phyloP scores from a whole-genome alignment of 2,888 invertebrate genomes.

The Dermolepida albohirtum region DNA sequence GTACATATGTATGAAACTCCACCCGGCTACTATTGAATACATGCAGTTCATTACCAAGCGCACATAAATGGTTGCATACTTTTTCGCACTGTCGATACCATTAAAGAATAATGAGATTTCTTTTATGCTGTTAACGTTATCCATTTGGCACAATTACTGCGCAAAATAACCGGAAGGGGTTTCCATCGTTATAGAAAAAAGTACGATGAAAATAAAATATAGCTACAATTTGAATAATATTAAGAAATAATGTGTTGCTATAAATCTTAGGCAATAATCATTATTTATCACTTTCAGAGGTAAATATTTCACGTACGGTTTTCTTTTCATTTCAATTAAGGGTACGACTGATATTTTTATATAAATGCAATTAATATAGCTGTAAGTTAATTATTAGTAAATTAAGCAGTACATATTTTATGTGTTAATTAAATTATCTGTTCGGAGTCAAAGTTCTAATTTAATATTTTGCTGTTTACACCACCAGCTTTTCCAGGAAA shows the following conservation, averaged over 20 bases:
- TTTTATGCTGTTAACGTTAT: constrained; percentile 7
- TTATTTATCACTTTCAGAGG: background rate
- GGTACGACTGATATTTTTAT: no score
- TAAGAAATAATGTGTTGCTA: background rate
- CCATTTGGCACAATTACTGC: constrained; percentile 8
- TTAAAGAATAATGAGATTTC: constrained; percentile 32
- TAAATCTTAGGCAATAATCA: no score
- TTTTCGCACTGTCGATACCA: constrained; percentile 2
- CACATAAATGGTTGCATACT: constrained; percentile 35
- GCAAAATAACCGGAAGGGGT: constrained; percentile 11
- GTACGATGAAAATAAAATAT: constrained; percentile 4
- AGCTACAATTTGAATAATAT: constrained; percentile 6
- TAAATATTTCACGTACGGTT: no score
- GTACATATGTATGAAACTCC: background rate
- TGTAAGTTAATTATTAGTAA: no score
- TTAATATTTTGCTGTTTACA: no score
- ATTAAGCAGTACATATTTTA: no score
- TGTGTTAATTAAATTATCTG: no score
- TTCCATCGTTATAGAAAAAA: constrained; percentile 8
- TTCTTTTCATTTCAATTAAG: no score
- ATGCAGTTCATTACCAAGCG: constrained; percentile 25
- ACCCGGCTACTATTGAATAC: constrained; percentile 10
- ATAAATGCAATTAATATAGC: no score
- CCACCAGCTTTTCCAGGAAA: no score
- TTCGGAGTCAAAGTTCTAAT: no score